These are phyloP conservation scores for Dendrolimus kikuchii DNA, from an alignment of 1,140 invertebrate genomes.

Conservation along the genomic window DNA sequence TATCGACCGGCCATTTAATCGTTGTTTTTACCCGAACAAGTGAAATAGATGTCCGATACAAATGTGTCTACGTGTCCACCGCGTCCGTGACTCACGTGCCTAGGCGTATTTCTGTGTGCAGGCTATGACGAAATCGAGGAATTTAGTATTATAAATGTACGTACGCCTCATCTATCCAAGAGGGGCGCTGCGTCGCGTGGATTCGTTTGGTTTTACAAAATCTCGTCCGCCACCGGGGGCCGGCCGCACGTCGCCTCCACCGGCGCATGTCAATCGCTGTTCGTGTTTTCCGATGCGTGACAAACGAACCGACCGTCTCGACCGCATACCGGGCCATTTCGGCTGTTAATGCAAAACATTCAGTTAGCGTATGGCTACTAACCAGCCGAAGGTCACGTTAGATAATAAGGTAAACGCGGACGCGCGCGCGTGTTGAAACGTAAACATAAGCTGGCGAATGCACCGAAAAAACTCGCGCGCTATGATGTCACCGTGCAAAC, in stretches of 20 bases:
- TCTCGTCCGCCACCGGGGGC: too few relatives aligned
- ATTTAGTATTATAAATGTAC: neutral
- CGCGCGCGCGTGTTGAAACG: slow-evolving; percentile 41
- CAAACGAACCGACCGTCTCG: neutral
- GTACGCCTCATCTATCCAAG: neutral
- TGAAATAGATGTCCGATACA: slow-evolving; percentile 22
- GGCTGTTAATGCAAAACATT: slow-evolving; percentile 1
- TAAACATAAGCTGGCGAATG: slow-evolving; percentile 54
- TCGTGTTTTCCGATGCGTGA: slow-evolving; percentile 13
- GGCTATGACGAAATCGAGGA: slow-evolving; percentile 6
- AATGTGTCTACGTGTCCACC: slow-evolving; percentile 19
- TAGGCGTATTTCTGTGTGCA: slow-evolving; percentile 20
- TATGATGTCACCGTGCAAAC: slow-evolving; percentile 66
- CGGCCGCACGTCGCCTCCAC: slow-evolving; percentile 4
- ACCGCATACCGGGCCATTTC: neutral
- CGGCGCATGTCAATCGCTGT: slow-evolving; percentile 28
- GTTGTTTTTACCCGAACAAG: slow-evolving; percentile 6
- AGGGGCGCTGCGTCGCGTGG: slow-evolving; percentile 22
- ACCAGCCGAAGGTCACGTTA: slow-evolving; percentile 33
- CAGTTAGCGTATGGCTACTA: slow-evolving; percentile 14
- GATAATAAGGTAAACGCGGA: slow-evolving; percentile 26
- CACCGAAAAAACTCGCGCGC: slow-evolving; percentile 49
- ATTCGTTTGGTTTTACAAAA: too few relatives aligned
- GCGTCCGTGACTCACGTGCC: slow-evolving; percentile 37
- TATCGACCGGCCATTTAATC: neutral